Conservation (phyloP, 2,888 invertebrate species). For the Tachina fera region DNA sequence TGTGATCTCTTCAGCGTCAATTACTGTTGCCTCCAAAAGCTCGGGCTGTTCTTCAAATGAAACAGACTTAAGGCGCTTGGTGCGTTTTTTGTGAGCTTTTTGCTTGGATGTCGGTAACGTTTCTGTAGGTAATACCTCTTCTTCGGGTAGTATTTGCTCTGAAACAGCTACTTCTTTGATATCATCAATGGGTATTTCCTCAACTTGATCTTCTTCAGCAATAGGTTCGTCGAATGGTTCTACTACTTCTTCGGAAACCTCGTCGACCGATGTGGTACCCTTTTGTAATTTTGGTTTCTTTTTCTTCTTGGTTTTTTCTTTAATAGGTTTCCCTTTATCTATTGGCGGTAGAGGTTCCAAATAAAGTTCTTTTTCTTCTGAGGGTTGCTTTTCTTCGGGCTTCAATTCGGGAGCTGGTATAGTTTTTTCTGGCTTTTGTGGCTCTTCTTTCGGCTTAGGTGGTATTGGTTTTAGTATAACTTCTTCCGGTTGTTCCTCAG, state of each 20-base stretch:
- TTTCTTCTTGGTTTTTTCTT: slow-evolving; percentile 81
- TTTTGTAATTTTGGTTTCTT: slow-evolving; percentile 81
- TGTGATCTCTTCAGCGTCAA: slow-evolving; percentile 79
- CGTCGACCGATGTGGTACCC: slow-evolving; percentile 80
- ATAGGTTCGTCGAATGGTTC: slow-evolving; percentile 81
- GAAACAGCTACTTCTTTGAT: slow-evolving; percentile 80
- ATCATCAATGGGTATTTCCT: slow-evolving; percentile 78
- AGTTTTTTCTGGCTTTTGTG: slow-evolving; percentile 76
- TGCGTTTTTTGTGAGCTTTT: slow-evolving; percentile 82
- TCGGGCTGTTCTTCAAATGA: slow-evolving; percentile 80
- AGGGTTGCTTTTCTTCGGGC: slow-evolving; percentile 78
- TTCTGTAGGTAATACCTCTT: slow-evolving; percentile 77
- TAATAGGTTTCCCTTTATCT: slow-evolving; percentile 82
- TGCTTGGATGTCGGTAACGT: slow-evolving; percentile 77
- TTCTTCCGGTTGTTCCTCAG: slow-evolving; percentile 83
- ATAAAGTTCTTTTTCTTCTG: slow-evolving; percentile 77
- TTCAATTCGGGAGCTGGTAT: slow-evolving; percentile 77
- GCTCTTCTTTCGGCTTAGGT: slow-evolving; percentile 77
- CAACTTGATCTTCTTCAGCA: slow-evolving; percentile 80
- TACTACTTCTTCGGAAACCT: slow-evolving; percentile 81
- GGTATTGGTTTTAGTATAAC: slow-evolving; percentile 82
- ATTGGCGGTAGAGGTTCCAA: slow-evolving; percentile 76
- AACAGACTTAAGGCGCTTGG: slow-evolving; percentile 80
- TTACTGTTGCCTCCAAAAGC: slow-evolving; percentile 78
- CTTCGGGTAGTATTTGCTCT: slow-evolving; percentile 80